Evolutionary conservation across 2,888 invertebrate genomes (phyloP), one percentile per base, ranked within the genome.

Genomic region (Aporophyla lueneburgensis): DNA sequence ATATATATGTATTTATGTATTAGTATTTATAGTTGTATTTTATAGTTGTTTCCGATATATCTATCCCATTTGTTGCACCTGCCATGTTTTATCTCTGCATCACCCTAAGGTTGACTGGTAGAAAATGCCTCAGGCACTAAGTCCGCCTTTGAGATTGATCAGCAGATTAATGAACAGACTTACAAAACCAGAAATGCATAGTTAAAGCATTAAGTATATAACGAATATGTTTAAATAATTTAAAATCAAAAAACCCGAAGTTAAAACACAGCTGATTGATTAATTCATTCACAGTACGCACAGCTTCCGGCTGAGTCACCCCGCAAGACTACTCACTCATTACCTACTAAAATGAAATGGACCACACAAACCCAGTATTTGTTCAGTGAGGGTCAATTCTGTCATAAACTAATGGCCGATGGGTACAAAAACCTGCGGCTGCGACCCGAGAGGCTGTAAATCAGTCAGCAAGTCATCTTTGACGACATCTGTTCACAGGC

Each of bases 401-500:
- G 89, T 89, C 91, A 86, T 92, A 91, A 93, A 89, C 67, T 53
- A 66, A 74, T 79, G 61, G 62, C n/a, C 68, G 49, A 78, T 70
- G 85, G 83, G 43, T 73, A 89, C 87, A 91, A 92, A 93, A 92
- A 88, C 84, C 71, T 83, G 71, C 77, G 81, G 76, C 86, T 86
- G 81, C 79, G 86, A 86, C 87, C 81, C 84, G 85, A 86, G 83
- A 87, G 79, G 78, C 90, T 87, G 93, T 95, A 95, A 94, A 95
- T 95, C 94, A 91, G 86, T 92, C 91, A 88, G 85, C 89, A 67
- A 85, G 81, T 71, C 79, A 89, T 91, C 87, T 88, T 89, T 89
- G 92, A 90, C 92, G 91, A 94, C 95, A 95, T 94, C 92, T 95
- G 95, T 87, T 84, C 62, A 87, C 86, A 93, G 85, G 88, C 92